phyloP scores from a whole-genome alignment of 2,113 vertebrate genomes.

The Psittacara wagleri region DNA sequence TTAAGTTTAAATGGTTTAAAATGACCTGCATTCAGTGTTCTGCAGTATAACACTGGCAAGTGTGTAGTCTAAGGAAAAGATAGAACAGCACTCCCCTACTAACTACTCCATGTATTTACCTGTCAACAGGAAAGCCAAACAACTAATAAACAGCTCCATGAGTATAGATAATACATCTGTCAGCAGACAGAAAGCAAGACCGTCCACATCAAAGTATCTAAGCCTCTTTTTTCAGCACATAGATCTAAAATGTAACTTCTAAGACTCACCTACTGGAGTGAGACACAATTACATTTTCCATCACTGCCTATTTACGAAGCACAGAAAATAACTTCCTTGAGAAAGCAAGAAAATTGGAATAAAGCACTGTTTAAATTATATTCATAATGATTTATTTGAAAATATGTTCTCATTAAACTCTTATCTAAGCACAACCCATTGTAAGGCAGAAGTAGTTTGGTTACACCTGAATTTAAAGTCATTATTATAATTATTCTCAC shows the following conservation, averaged over 20 bases:
- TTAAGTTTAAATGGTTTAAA: neutral
- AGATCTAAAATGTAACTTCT: neutral
- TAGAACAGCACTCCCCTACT: neutral
- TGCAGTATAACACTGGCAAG: neutral
- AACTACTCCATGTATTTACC: neutral
- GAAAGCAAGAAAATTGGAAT: neutral
- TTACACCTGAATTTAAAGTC: constrained; percentile 19
- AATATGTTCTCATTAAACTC: neutral
- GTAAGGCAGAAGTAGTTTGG: neutral
- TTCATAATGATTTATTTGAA: neutral
- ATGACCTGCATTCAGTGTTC: neutral
- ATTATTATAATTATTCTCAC: constrained; percentile 44
- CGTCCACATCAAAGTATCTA: neutral
- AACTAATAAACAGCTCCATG: neutral
- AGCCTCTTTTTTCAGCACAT: neutral
- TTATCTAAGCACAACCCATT: neutral
- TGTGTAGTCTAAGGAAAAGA: neutral
- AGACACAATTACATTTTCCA: neutral
- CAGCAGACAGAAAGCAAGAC: neutral
- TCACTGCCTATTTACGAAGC: neutral
- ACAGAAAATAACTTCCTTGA: neutral
- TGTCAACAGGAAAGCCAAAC: neutral
- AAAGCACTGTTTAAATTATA: neutral
- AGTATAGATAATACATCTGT: neutral
- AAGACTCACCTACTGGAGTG: neutral